Percentiles rank a stretch among this genome's conserved stretches.
phyloP scores from a whole-genome alignment of 2,797 vertebrate species.

The Pipistrellus kuhlii region DNA sequence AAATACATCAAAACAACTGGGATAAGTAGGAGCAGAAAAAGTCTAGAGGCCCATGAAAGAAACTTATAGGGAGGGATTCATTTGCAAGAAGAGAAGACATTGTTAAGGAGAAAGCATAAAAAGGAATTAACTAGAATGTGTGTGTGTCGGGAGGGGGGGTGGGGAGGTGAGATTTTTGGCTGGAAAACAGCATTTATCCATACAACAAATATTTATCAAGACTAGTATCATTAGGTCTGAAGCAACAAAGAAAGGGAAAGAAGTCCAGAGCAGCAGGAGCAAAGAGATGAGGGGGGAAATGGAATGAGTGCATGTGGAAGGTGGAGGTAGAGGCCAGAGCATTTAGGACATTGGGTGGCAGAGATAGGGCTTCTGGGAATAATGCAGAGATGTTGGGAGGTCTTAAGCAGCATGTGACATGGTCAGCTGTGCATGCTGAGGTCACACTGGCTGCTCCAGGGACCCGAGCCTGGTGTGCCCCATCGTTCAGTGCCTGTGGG shows the following conservation, averaged over 20 bases:
- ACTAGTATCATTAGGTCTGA: not conserved
- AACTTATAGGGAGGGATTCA: not conserved
- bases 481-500: not conserved
- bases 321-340: not conserved
- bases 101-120: not conserved
- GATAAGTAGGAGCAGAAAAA: not conserved
- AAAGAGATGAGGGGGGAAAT: not conserved
- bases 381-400: not conserved
- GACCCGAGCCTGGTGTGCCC: not conserved
- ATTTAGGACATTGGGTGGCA: not conserved
- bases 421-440: not conserved
- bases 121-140: not conserved
- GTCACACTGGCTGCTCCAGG: not conserved
- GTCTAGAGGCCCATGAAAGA: not conserved
- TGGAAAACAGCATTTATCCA: not conserved
- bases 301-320: not conserved
- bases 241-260: not conserved
- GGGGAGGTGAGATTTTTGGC: not conserved
- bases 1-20: not conserved
- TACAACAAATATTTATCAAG: not conserved
- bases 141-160: no score
- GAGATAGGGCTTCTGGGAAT: not conserved
- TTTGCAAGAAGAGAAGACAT: not conserved
- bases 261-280: not conserved
- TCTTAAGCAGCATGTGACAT: not conserved